phyloP scores from a whole-genome alignment of 2,888 invertebrate species.

The Calameuta pallipes region DNA sequence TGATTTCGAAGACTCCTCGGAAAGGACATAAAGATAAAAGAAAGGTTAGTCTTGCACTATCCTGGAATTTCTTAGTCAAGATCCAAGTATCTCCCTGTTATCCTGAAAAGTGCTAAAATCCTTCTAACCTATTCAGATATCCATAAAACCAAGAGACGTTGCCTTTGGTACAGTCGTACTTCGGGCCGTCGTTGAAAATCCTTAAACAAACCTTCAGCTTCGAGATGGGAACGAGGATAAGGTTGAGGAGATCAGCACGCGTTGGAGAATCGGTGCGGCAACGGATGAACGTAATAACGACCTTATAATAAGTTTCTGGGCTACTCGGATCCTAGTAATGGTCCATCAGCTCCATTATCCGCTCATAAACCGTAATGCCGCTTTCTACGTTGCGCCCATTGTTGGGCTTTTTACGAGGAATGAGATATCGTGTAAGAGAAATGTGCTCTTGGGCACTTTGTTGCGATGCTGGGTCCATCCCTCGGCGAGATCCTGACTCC shows the following conservation, averaged over 20 bases:
- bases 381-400: slow-evolving; percentile 43
- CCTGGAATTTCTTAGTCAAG: background rate
- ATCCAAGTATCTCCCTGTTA: background rate
- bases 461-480: slow-evolving; percentile 16
- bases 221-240: background rate
- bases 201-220: background rate
- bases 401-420: slow-evolving; percentile 44
- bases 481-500: too few species aligned
- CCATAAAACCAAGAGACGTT: background rate
- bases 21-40: background rate
- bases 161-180: background rate
- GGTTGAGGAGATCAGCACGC: background rate
- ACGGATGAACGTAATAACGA: slow-evolving; percentile 39
- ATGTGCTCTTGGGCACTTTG: too few species aligned
- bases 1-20: background rate
- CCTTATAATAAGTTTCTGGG: slow-evolving; percentile 56
- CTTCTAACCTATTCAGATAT: background rate
- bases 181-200: background rate
- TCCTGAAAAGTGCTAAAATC: background rate
- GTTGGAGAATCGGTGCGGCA: background rate
- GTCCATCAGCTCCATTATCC: slow-evolving; percentile 54
- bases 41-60: background rate
- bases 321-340: slow-evolving; percentile 50
- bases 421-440: slow-evolving; percentile 42
- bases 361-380: slow-evolving; percentile 48